Evolutionary conservation across 2,113 vertebrate genomes (phyloP), one percentile per base, ranked within the genome.

Genomic region (Petromus typicus): DNA sequence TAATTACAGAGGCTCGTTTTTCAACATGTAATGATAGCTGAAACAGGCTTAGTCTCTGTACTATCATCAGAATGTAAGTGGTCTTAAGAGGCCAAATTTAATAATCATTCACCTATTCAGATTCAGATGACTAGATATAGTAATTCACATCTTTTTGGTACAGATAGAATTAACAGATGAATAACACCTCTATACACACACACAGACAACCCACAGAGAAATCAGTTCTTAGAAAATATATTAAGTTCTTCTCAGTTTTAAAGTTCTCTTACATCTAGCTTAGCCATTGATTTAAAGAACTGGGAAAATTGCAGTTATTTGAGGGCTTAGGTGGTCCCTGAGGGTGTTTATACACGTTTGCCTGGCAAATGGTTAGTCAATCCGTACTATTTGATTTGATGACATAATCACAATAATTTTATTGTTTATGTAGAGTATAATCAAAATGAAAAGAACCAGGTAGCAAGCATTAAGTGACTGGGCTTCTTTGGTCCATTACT

Each of bases 1-100:
- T 97, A 97, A 97, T 98, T 97, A 96, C 73, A 96, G 93, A 94
- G 83, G 87, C 75, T 97, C 61, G 79, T 97, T 97, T 98, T 97
- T 95, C 85, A 94, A 84, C 51, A 11, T 81, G 82, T 91, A 91
- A 96, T 94, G 92, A 94, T 95, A 95, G 66, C 64, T 95, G 97
- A 48, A 16, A 91, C 57, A 59, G 57, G 22, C 91, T 95, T n/a
- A 25, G 76, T 75, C 94, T 93, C 95, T 45, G 37, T 56, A 34
- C 78, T 94, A 75, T 82, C 71, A 76, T 96, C 76, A 93, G 87
- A 96, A 89, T 75, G 12, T 82, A 97, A 97, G 87, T 95, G 69
- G 80, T 96, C 96, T 97, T 97, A 92, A 93, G 90, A 96, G 92
- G 96, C 73, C n/a, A 96, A 61, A 96, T 96, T 97, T 97, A 96